phyloP scores from a whole-genome alignment of 2,888 invertebrate genomes.

The Pandemis corylana region DNA sequence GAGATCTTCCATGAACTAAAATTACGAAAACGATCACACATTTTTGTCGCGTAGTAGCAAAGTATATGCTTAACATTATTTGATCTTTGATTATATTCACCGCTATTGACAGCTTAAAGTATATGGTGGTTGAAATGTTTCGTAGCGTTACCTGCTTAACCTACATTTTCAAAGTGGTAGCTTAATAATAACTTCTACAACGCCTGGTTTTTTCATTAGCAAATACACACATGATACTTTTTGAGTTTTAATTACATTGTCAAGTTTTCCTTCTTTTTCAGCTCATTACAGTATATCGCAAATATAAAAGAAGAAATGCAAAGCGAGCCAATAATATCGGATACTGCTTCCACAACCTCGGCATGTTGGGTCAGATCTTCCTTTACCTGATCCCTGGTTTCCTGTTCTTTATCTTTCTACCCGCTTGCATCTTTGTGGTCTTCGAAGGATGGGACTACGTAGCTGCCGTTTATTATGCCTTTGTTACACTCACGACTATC shows the following conservation, averaged over 20 bases:
- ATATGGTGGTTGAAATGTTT: too few relatives aligned
- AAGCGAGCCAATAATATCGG: slow-evolving; percentile 84
- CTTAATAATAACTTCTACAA: not conserved
- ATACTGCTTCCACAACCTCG: slow-evolving; percentile 88
- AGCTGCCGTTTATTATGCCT: slow-evolving; percentile 94
- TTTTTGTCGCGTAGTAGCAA: too few relatives aligned
- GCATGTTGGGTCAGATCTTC: slow-evolving; percentile 91
- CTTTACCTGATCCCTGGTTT: slow-evolving; percentile 96
- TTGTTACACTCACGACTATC: slow-evolving; percentile 94
- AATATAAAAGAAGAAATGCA: slow-evolving; percentile 90
- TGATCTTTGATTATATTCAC: too few relatives aligned
- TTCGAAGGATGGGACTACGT: slow-evolving; percentile 95
- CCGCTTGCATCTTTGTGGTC: slow-evolving; percentile 92
- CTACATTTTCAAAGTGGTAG: not conserved
- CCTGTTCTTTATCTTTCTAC: slow-evolving; percentile 93
- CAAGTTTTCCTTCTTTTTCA: slow-evolving; percentile 64
- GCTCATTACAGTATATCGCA: slow-evolving; percentile 91
- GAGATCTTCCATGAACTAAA: too few relatives aligned
- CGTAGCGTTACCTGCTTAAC: too few relatives aligned
- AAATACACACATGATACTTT: slow-evolving; percentile 1
- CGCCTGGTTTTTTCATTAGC: slow-evolving; percentile 4
- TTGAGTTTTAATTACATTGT: not conserved
- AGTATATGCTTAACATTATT: too few relatives aligned
- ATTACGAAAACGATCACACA: too few relatives aligned
- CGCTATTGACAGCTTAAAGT: too few relatives aligned